These are phyloP conservation scores for Prosapia bicincta DNA, from an alignment of 2,888 invertebrate genomes.

Conservation along the genomic window DNA sequence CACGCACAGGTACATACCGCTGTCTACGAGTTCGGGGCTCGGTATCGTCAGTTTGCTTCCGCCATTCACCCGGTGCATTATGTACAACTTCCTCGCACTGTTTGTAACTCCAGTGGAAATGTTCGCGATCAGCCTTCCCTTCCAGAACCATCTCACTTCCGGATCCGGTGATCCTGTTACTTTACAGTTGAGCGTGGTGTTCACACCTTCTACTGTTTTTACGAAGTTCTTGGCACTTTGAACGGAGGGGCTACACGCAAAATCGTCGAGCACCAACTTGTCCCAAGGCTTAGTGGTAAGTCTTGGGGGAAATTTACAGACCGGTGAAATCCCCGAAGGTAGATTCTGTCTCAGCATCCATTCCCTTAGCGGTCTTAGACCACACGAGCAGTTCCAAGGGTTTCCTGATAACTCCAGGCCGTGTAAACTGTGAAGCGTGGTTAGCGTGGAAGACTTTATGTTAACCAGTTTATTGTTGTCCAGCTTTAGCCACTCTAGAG, in stretches of 20 bases:
- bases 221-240: constrained; percentile 57
- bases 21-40: constrained; percentile 68
- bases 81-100: constrained; percentile 55
- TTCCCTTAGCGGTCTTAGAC: constrained; percentile 65
- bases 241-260: constrained; percentile 73
- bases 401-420: constrained; percentile 74
- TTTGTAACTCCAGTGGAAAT: constrained; percentile 44
- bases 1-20: constrained; percentile 71
- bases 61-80: constrained; percentile 62
- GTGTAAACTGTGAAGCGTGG: constrained; percentile 64
- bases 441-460: constrained; percentile 63
- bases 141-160: constrained; percentile 67
- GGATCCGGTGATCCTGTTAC: constrained; percentile 70
- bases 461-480: constrained; percentile 70
- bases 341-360: constrained; percentile 79
- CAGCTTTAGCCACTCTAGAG: constrained; percentile 72
- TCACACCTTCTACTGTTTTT: constrained; percentile 65
- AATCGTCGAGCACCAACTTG: constrained; percentile 71
- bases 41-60: constrained; percentile 71
- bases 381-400: constrained; percentile 81
- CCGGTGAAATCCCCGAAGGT: constrained; percentile 66
- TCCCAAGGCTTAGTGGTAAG: constrained; percentile 68
- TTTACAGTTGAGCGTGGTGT: constrained; percentile 68
- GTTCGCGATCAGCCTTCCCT: constrained; percentile 67
- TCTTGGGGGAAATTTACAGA: constrained; percentile 63